phyloP scores from a whole-genome alignment of 2,888 invertebrate genomes.

The Drosophila robusta region DNA sequence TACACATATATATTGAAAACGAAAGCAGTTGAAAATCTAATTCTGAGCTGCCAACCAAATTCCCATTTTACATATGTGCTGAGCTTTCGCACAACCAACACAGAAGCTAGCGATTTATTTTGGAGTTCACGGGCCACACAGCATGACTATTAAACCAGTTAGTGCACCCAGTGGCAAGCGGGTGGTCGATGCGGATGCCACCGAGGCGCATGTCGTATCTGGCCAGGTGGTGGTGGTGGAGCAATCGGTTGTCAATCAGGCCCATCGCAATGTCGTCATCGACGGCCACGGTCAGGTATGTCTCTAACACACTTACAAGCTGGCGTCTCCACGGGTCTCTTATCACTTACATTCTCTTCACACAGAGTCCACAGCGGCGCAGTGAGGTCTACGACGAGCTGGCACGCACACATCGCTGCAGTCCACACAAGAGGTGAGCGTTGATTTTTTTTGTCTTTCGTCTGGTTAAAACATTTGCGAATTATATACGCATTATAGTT shows the following conservation, averaged over 20 bases:
- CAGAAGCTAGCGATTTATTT: neutral
- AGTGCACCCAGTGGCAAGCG: constrained; percentile 78
- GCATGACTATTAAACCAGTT: constrained; percentile 85
- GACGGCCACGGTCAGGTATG: constrained; percentile 82
- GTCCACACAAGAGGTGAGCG: constrained; percentile 83
- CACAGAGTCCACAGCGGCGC: constrained; percentile 84
- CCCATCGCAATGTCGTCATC: constrained; percentile 83
- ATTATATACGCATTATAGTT: no score
- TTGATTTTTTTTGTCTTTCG: neutral
- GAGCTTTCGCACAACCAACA: constrained; percentile 13
- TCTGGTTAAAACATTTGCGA: neutral
- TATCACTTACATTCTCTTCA: neutral
- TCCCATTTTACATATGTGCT: constrained; percentile 39
- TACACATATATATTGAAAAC: constrained; percentile 1
- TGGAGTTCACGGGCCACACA: constrained; percentile 11
- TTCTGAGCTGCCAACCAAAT: constrained; percentile 45
- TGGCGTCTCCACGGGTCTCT: neutral
- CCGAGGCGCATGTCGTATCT: constrained; percentile 60
- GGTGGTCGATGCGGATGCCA: constrained; percentile 66
- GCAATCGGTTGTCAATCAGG: constrained; percentile 66
- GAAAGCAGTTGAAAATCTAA: constrained; percentile 28
- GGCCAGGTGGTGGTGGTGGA: constrained; percentile 70
- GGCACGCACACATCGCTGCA: constrained; percentile 83
- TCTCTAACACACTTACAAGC: neutral
- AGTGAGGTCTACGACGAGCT: constrained; percentile 83